Evolutionary conservation across 1,140 invertebrate genomes (phyloP), one percentile per base, ranked within the genome.

Genomic region (Drosophila grimshawi): DNA sequence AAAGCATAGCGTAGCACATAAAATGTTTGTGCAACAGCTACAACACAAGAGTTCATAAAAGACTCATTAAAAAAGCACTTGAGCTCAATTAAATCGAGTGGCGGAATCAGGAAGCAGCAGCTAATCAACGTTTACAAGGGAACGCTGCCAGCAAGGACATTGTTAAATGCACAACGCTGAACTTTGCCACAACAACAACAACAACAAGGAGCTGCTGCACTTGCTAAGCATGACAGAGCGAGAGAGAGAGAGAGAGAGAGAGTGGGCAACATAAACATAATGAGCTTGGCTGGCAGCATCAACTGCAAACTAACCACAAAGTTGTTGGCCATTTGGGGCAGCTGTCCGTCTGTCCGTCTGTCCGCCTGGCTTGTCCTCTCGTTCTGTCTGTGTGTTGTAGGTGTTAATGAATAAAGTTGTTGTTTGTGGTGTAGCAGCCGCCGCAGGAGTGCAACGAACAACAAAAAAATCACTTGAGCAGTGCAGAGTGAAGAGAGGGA

Each of bases 331-430:
- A 80, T 68, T 86, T 69, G 64, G 67, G 53, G 51, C 71, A 69
- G 71, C 68, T 75, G 67, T 70, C 61, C 43, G 61, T 57, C 68
- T 75, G 67, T 70, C 61, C 43, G 61, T 57, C 19, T 19, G 19
- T 19, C 19, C 19, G 39, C 10, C 39, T 43, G 39, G 10, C 39
- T 43, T 4, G 39, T 19, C 19, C 19, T 19, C 39, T 43, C n/a
- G 10, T 2, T n/a, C n/a, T n/a, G 39, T 4, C 39, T 43, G 39
- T 43, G 39, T 43, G 76, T 91, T 88, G 88, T 88, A 91, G 89
- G 88, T 91, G 88, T 91, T 91, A 91, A 91, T 91, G 88, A 91
- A 91, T 83, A 91, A 89, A 85, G 85, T 89, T 91, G 85, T 89
- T 91, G 78, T 77, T 81, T 86, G 86, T 73, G 81, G 83, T 86